A percentile compares a stretch with the other conserved stretches of the same genome.
Evolutionary conservation across 1,140 invertebrate species (phyloP).

Genomic region (Drosophila pallidifrons): DNA sequence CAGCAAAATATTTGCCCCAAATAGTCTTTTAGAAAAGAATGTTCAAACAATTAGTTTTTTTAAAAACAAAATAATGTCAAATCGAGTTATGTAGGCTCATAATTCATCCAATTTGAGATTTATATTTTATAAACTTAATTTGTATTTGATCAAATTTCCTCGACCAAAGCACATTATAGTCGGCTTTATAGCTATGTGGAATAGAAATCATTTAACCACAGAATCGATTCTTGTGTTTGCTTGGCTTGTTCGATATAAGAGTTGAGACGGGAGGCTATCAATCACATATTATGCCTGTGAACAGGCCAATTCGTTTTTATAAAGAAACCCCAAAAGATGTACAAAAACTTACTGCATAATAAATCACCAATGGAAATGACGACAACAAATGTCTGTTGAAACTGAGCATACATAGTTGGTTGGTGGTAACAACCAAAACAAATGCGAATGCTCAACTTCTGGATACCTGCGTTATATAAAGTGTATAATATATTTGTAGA

Average conservation of each 20-base stretch:
- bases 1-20: no score
- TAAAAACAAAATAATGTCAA: no score
- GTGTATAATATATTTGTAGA: neutral
- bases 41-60: no score
- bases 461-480: conserved; percentile 9
- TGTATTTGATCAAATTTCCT: neutral
- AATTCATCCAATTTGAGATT: no score
- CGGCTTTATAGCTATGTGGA: conserved; percentile 25
- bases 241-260: conserved; percentile 33
- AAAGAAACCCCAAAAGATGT: conserved; percentile 11
- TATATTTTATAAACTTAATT: no score
- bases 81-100: no score
- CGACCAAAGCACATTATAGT: conserved; percentile 11
- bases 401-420: conserved; percentile 20
- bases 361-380: conserved; percentile 72
- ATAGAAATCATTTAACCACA: conserved; percentile 60
- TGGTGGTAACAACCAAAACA: neutral
- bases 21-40: no score
- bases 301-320: conserved; percentile 20
- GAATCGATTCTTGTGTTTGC: conserved; percentile 47
- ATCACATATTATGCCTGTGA: conserved; percentile 63
- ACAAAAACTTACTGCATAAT: conserved; percentile 68
- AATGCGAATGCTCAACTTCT: neutral
- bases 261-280: conserved; percentile 58
- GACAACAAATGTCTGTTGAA: conserved; percentile 57